A percentile compares a stretch with the other conserved stretches of the same genome.
Evolutionary conservation across 2,888 invertebrate genomes (phyloP).

Genomic region (Vesta saturnalis): DNA sequence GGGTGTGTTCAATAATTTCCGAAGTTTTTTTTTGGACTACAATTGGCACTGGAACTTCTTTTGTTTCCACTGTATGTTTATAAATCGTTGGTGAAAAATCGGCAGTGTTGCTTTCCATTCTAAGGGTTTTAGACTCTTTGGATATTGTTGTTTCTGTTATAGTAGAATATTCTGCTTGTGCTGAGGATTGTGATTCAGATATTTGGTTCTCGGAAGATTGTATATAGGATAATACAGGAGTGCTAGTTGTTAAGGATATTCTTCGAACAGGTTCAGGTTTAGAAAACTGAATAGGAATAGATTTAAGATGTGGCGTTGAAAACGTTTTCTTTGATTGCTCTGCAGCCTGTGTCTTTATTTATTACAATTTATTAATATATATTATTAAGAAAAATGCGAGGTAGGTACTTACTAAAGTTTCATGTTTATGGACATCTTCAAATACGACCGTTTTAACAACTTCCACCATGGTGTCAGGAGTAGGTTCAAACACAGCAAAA

Average conservation of each 20-base stretch:
- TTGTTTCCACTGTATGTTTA: not conserved
- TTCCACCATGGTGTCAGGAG: conserved; percentile 74
- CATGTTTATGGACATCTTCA: conserved; percentile 65
- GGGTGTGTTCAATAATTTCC: conserved; percentile 15
- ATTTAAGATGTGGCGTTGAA: conserved; percentile 34
- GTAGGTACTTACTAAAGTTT: conserved; percentile 61
- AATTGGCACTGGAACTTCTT: not conserved
- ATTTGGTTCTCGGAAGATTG: conserved; percentile 47
- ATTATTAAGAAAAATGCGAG: not conserved
- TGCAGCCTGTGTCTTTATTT: conserved; percentile 46
- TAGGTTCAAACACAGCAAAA: conserved; percentile 76
- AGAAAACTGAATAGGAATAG: conserved; percentile 38
- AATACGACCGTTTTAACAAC: conserved; percentile 74
- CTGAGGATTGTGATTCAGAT: conserved; percentile 47
- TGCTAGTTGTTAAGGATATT: conserved; percentile 20
- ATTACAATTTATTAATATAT: conserved; percentile 24
- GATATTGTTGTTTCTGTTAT: conserved; percentile 56
- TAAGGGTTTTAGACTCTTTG: conserved; percentile 57
- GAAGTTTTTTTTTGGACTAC: not conserved
- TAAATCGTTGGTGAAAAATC: conserved; percentile 44
- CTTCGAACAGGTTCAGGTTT: conserved; percentile 41
- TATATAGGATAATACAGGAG: conserved; percentile 27
- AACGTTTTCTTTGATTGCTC: conserved; percentile 45
- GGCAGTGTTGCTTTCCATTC: conserved; percentile 56
- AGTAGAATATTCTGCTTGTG: conserved; percentile 56